Evolutionary conservation across 1,140 invertebrate genomes (phyloP), one percentile per base, ranked within the genome.

Genomic region (Radopholus similis): DNA sequence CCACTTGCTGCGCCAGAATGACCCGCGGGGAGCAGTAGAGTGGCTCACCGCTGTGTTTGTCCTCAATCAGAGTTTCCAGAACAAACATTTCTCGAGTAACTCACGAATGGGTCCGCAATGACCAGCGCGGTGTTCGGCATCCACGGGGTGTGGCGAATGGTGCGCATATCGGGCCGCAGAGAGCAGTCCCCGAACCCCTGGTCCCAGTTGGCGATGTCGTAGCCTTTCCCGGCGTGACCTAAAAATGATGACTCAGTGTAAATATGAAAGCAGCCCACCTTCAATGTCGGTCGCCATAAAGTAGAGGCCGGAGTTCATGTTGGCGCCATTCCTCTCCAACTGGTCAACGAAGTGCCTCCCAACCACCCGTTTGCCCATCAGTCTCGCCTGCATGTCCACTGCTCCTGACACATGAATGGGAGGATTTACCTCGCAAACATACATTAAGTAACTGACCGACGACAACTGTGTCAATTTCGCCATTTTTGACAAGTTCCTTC

Each of bases 381-480:
- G 38, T 5, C 59, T 35, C 15, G 37, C 59, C 21, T 62, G 38
- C 40, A 62, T 49, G 28, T 62, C 59, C 21, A 62, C 59, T 9
- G 47, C 47, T 51, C 13, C 18, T 8, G 47, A 49, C 57, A 21
- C 40, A 28, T 23, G 28, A 40, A 42, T 11, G 5, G 21, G 15
- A 23, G 6, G 1, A 15, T 35, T n/a, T 4, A 0, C 18, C 34
- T 23, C 21, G 26, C 15, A 18, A 59, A 38, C n/a, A 30, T 11
- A 49, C 40, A 13, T 8, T 44, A 18, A 13, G 21, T 21, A 30
- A 49, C 59, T 23, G n/a, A 62, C 59, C 59, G 0, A 62, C n/a
- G 18, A 62, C 59, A 6, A 62, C 59, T 3, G 59, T 62, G 40
- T 49, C 40, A 49, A 62, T 62, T 62, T 6, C 21, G 26, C 59